A percentile compares a stretch with the other conserved stretches of the same genome.
These are phyloP conservation scores for Geothlypis trichas DNA, from an alignment of 2,113 vertebrate species.

Conservation along the genomic window DNA sequence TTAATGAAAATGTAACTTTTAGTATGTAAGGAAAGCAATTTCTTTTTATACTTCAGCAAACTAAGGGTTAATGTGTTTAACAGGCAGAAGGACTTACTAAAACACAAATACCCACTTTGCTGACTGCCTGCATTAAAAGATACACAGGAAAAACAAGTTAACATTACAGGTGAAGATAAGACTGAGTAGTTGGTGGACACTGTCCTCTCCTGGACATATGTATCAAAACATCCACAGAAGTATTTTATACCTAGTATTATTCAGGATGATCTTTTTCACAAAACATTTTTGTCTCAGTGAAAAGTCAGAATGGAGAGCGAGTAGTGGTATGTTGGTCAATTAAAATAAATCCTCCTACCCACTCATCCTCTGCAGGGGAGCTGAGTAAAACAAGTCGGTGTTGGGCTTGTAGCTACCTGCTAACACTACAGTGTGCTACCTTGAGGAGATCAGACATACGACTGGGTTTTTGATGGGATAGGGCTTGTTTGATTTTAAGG, in stretches of 20 bases:
- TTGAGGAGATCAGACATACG: not conserved
- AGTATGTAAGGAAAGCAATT: not conserved
- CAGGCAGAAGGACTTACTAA: not conserved
- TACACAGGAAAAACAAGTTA: not conserved
- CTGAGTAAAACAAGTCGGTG: not conserved
- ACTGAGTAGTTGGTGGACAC: not conserved
- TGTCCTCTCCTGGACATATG: constrained; percentile 41
- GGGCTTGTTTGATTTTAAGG: not conserved
- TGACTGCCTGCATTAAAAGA: not conserved
- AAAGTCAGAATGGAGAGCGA: not conserved
- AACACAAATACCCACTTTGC: not conserved
- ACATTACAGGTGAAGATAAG: not conserved
- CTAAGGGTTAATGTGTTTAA: not conserved
- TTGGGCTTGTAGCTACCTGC: not conserved
- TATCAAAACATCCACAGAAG: not conserved
- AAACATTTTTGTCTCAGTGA: not conserved
- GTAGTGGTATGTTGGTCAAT: not conserved
- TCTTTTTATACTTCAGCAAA: not conserved
- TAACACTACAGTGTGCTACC: not conserved
- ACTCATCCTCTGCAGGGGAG: not conserved
- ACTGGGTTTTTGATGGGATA: not conserved
- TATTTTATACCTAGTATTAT: not conserved
- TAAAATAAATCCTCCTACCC: not conserved
- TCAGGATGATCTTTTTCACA: not conserved
- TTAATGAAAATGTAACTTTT: not conserved